Evolutionary conservation across 2,888 invertebrate species (phyloP), one percentile per base, ranked within the genome.

Genomic region (Zygogramma bicolorata): DNA sequence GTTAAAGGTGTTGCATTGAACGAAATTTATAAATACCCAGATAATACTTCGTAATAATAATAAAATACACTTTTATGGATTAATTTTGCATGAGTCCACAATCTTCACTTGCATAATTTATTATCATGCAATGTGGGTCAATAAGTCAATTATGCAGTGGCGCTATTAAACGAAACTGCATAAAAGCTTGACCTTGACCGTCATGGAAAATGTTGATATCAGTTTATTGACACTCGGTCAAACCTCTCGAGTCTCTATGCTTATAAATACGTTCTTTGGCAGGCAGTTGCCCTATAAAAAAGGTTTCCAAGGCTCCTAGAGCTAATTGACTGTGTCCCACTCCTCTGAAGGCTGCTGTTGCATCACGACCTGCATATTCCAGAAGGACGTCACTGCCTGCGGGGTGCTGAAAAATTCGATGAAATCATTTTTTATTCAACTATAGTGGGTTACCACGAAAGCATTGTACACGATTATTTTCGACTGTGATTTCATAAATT

Each of bases 321-420:
- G 95, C 94, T 73, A 88, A 88, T n/a, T 88, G 88, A 2, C 93
- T 92, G 83, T 96, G 96, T 0, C 95, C 95, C 0, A 93, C 92
- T 60, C 94, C 93, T n/a, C 94, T 89, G 87, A 95, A 96, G 0
- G 95, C 94, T 1, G 94, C 88, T 25, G 94, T 95, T 0, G 95
- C 95, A 85, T 96, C 96, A 10, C 93, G 89, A 0, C 96, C 96
- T 0, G 95, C 96, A 85, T 95, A 92, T 81, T 96, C 96, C 79
- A 95, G 85, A 79, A 96, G 90, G 18, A 96, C 90, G 75, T 95
- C 95, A n/a, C 90, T 89, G 6, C 96, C 96, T 66, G 95, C 96
- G 0, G 96, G 95, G 87, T 96, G 96, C 91, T 93, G 84, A 8
- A 85, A 85, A 76, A 80, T 78, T 76, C 75, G 22, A 15, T n/a